Evolutionary conservation across 1,140 invertebrate genomes (phyloP).

Genomic region (Nebria ingens): DNA sequence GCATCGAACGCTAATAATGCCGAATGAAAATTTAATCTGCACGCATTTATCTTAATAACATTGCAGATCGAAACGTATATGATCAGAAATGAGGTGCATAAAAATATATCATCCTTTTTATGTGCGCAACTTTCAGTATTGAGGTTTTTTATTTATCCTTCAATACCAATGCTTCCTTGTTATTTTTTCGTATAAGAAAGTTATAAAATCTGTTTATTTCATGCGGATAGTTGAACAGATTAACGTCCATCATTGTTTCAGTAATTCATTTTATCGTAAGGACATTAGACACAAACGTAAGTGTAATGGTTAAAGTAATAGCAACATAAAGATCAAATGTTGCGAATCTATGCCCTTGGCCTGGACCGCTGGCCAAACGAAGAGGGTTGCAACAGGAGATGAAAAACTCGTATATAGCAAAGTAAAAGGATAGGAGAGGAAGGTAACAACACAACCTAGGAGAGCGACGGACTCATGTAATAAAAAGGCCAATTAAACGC

Average conservation of each 20-base stretch:
- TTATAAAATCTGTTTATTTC: neutral
- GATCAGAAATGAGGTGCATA: neutral
- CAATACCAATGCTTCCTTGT: too few species aligned
- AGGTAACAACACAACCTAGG: too few species aligned
- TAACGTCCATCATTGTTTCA: neutral
- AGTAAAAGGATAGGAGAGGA: too few species aligned
- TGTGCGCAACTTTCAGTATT: too few species aligned
- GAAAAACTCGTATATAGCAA: too few species aligned
- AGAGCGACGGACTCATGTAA: neutral
- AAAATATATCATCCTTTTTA: too few species aligned
- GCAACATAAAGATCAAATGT: neutral
- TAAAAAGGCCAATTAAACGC: slow-evolving; percentile 7
- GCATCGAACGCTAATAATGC: neutral
- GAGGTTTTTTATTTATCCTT: too few species aligned
- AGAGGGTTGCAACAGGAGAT: too few species aligned
- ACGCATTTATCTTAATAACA: neutral
- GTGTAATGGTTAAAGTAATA: neutral
- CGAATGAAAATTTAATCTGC: neutral
- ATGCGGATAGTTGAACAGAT: neutral
- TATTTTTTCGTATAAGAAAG: too few species aligned
- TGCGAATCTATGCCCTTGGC: too few species aligned
- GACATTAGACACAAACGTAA: neutral
- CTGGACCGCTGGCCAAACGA: too few species aligned
- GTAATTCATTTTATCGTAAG: neutral
- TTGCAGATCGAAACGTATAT: neutral